Conservation (phyloP, 2,113 vertebrate species). For the Hippocampus mohnikei region DNA sequence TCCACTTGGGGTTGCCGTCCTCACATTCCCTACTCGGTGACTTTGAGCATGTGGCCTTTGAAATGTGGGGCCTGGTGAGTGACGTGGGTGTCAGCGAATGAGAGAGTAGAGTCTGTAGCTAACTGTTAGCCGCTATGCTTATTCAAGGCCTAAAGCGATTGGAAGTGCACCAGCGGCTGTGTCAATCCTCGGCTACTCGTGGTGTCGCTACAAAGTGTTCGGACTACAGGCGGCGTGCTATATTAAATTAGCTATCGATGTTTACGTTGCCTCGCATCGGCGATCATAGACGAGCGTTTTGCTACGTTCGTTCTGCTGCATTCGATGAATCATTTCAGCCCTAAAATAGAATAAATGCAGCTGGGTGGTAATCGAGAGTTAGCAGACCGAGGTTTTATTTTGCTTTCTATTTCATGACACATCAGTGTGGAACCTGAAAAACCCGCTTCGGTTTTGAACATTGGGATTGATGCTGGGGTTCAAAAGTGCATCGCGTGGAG, state of each 20-base stretch:
- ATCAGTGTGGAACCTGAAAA: neutral
- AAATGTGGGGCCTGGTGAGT: too few relatives aligned
- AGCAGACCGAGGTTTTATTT: neutral
- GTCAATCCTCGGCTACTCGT: too few relatives aligned
- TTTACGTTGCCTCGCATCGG: neutral
- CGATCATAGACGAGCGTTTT: neutral
- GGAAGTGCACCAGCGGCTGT: too few relatives aligned
- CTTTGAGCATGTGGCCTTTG: too few relatives aligned
- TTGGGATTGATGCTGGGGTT: conserved; percentile 3
- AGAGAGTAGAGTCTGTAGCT: too few relatives aligned
- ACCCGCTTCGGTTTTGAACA: neutral
- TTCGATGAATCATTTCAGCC: neutral
- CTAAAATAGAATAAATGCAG: neutral
- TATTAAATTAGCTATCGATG: neutral
- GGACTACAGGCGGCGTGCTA: neutral
- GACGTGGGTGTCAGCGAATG: too few relatives aligned
- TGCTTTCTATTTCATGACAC: conserved; percentile 6
- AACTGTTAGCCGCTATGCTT: too few relatives aligned
- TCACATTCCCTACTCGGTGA: too few relatives aligned
- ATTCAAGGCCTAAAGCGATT: too few relatives aligned
- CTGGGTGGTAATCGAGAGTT: conserved; percentile 5
- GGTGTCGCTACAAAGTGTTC: neutral
- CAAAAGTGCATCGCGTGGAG: neutral
- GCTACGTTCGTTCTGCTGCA: neutral
- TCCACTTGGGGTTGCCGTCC: too few relatives aligned